Percentiles rank a stretch among this genome's conserved stretches.
These are phyloP conservation scores for Dendrophyllia cribrosa DNA, from an alignment of 64 coral and sea anemone species.

Conservation along the genomic window DNA sequence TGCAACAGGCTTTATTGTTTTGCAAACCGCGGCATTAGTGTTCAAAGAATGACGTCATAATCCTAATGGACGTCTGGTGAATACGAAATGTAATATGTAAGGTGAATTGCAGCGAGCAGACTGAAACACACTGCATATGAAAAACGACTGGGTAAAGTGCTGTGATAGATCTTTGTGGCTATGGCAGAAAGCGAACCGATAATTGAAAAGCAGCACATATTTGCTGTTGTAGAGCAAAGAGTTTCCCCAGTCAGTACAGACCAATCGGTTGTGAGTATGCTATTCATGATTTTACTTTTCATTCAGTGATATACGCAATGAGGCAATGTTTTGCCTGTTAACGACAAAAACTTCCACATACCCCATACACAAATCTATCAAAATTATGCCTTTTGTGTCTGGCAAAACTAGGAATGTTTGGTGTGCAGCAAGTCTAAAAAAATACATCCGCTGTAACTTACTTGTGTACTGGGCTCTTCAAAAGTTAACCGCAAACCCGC, in stretches of 20 bases:
- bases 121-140: background rate
- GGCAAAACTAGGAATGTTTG: no score
- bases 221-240: slow-evolving; percentile 9
- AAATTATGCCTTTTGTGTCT: no score
- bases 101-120: background rate
- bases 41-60: slow-evolving; percentile 23
- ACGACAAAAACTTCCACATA: no score
- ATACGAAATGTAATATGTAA: background rate
- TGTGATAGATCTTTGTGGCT: background rate
- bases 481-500: no score
- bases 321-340: no score
- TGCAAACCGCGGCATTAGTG: background rate
- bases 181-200: background rate
- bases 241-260: background rate
- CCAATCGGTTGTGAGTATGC: background rate
- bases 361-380: no score
- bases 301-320: no score
- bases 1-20: background rate
- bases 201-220: background rate
- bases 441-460: no score
- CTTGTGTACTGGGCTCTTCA: no score
- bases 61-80: slow-evolving; percentile 7
- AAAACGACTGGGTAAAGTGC: background rate
- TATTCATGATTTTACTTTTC: no score
- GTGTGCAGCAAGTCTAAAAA: no score